phyloP scores from a whole-genome alignment of 2,888 invertebrate genomes.

The Nephrotoma guestfalica region DNA sequence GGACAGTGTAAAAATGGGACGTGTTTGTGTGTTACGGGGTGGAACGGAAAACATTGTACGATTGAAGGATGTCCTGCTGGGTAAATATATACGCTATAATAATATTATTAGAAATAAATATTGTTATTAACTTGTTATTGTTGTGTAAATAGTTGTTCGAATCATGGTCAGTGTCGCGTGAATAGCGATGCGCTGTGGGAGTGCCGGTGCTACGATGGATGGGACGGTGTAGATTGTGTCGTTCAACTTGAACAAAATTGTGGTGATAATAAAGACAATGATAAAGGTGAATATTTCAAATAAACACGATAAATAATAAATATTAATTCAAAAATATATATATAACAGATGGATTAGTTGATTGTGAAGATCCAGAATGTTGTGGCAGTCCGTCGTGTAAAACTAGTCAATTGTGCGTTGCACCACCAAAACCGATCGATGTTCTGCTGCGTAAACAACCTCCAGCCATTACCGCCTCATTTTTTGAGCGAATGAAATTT shows the following conservation, averaged over 20 bases:
- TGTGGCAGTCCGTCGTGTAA: slow-evolving; percentile 72
- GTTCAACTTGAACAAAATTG: slow-evolving; percentile 86
- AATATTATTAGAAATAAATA: neutral
- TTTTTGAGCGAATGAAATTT: slow-evolving; percentile 97
- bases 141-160: slow-evolving; percentile 46
- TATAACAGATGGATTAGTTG: slow-evolving; percentile 76
- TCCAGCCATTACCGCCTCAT: slow-evolving; percentile 91
- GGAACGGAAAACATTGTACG: slow-evolving; percentile 98
- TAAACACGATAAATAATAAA: neutral
- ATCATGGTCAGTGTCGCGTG: slow-evolving; percentile 84
- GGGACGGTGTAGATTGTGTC: slow-evolving; percentile 90
- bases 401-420: slow-evolving; percentile 80
- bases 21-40: slow-evolving; percentile 90
- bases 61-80: slow-evolving; percentile 78
- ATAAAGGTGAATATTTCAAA: slow-evolving; percentile 61
- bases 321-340: neutral
- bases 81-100: neutral
- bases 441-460: slow-evolving; percentile 91
- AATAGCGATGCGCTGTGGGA: slow-evolving; percentile 76
- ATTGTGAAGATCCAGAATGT: slow-evolving; percentile 98
- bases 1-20: slow-evolving; percentile 97
- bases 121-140: slow-evolving; percentile 20
- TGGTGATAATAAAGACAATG: slow-evolving; percentile 89
- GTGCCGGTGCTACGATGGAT: slow-evolving; percentile 88
- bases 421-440: slow-evolving; percentile 90